Conservation (phyloP, 1,140 invertebrate genomes). For the Odontomachus brunneus region DNA sequence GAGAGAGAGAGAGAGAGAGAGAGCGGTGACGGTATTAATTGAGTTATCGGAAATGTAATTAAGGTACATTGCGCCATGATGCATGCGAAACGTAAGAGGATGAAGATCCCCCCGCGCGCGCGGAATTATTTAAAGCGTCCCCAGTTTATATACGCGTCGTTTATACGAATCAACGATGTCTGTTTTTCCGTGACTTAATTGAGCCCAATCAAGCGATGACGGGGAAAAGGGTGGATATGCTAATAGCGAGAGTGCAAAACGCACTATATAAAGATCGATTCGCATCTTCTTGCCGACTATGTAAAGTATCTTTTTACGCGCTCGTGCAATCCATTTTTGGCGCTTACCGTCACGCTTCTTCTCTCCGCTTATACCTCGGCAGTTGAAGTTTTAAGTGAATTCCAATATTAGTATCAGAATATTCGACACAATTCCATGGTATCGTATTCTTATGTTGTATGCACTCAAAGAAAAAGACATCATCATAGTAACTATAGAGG, state of each 20-base stretch:
- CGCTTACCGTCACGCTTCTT: too few species aligned
- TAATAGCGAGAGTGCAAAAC: constrained; percentile 27
- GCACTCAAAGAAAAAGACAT: too few species aligned
- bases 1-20: too few species aligned
- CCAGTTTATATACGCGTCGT: neutral
- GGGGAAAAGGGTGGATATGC: neutral
- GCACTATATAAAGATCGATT: constrained; percentile 6
- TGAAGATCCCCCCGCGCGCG: constrained; percentile 23
- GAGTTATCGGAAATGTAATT: constrained; percentile 55
- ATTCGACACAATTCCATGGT: too few species aligned
- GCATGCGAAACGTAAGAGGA: constrained; percentile 1
- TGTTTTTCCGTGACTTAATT: constrained; percentile 25
- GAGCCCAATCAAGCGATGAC: neutral
- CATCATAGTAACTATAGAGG: too few species aligned
- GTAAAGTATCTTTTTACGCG: constrained; percentile 6
- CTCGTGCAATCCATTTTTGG: too few species aligned
- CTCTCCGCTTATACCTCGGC: too few species aligned
- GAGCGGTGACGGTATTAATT: constrained; percentile 8
- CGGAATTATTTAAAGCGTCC: constrained; percentile 26
- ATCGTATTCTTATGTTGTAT: too few species aligned
- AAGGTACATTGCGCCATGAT: constrained; percentile 14
- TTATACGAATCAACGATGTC: neutral
- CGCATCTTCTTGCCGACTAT: neutral
- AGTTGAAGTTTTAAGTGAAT: too few species aligned
- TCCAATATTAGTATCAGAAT: too few species aligned